Base-by-base conservation (phyloP, 2,888 invertebrate species). In the Andrena fulva region DNA sequence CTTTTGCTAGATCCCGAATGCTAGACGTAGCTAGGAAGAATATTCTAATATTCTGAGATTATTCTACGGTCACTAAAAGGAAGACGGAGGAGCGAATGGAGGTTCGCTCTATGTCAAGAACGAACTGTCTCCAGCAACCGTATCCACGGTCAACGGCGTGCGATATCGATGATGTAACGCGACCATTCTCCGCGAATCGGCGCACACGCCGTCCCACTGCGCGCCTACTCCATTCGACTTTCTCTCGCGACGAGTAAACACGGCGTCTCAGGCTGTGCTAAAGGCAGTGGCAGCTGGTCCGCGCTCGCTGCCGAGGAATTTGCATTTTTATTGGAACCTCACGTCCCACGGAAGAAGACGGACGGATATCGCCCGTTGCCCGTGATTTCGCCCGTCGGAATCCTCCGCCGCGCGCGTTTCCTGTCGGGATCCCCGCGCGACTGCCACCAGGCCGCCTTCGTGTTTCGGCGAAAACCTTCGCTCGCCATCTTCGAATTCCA, bases 301-400 rank as follows among this genome's bases (percentile, higher is more conserved):
- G 80, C 83, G 75, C 67, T 66, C 54, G 35, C 59, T 33, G 71
- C 69, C 64, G 79, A 68, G 77, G 90, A 85, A 89, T 89, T 89
- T 88, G 89, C 89, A 89, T 90, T 89, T 89, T 89, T 89, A 89
- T 89, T 90, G 89, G 87, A 80, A 87, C 82, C 88, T 83, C 76
- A 80, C 84, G 82, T 81, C 80, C 83, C 72, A 74, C 82, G 87
- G 67, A 77, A 42, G 42, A 78, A 80, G 81, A 82, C 82, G 85
- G 68, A 67, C 77, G 75, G 82, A 83, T 89, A 84, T 82, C 78
- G 79, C 85, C 63, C 80, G 77, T 67, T 64, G 60, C 79, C 68
- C 77, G 85, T 70, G 82, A 85, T 89, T 77, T 68, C 80, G 64
- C 74, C 84, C 60, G 77, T 85, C 84, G 80, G 78, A 84, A 73